Conservation (phyloP, 2,113 vertebrate genomes). For the Hyperoodon ampullatus region DNA sequence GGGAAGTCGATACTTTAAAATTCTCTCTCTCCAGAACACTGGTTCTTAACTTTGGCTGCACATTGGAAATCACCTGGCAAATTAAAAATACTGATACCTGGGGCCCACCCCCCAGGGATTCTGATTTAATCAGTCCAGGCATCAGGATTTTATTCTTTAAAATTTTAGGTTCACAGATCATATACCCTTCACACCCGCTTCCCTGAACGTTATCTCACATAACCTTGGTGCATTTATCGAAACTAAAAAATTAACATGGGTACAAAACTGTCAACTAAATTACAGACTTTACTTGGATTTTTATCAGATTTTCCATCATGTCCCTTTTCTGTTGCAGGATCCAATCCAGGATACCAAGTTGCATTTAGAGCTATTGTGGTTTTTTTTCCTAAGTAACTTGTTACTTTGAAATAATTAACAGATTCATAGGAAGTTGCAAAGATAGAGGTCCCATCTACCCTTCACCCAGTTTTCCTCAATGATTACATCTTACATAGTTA, state of each 20-base stretch:
- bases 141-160: not conserved
- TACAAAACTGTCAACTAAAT: not conserved
- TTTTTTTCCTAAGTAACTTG: not conserved
- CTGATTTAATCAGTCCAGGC: not conserved
- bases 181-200: not conserved
- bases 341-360: not conserved
- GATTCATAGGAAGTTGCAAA: conserved; percentile 33
- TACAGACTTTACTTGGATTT: not conserved
- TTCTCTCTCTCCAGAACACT: not conserved
- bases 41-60: not conserved
- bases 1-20: not conserved
- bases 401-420: not conserved
- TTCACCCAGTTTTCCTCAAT: not conserved
- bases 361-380: not conserved
- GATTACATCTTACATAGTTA: not conserved
- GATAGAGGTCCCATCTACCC: not conserved
- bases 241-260: conserved; percentile 43
- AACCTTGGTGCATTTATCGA: not conserved
- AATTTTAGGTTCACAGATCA: not conserved
- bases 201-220: not conserved
- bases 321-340: conserved; percentile 8
- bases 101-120: not conserved
- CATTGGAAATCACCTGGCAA: not conserved
- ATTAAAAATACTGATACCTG: not conserved
- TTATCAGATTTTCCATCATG: not conserved